phyloP scores from a whole-genome alignment of 2,113 vertebrate genomes.

The Cyrtonyx montezumae region DNA sequence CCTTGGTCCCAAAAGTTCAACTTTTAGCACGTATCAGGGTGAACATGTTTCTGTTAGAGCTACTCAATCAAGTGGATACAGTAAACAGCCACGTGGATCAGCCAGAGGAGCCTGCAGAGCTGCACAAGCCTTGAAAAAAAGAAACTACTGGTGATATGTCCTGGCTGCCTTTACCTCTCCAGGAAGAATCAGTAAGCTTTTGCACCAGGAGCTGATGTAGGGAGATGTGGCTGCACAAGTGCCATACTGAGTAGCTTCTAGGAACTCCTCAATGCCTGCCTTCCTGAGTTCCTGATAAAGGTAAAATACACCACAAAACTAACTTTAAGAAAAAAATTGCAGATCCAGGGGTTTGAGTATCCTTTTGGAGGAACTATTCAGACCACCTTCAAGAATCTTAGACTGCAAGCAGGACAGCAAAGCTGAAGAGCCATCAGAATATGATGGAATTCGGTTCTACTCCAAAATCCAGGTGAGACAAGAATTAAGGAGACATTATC shows the following conservation, averaged over 20 bases:
- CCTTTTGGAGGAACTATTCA: neutral
- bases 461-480: neutral
- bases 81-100: neutral
- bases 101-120: neutral
- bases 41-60: neutral
- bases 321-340: neutral
- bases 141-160: neutral
- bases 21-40: neutral
- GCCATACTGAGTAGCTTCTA: neutral
- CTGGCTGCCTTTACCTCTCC: neutral
- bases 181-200: neutral
- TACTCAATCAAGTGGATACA: neutral
- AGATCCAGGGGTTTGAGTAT: neutral
- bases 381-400: neutral
- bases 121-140: neutral
- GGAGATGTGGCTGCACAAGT: neutral
- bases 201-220: neutral
- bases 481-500: neutral
- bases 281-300: neutral
- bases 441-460: neutral
- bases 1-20: slow-evolving; percentile 11
- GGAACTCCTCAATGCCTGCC: neutral
- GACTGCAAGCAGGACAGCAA: neutral
- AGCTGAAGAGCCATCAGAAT: neutral
- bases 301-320: neutral